Evolutionary conservation across 2,797 vertebrate genomes (phyloP), one percentile per base, ranked within the genome.

Genomic region (Rhabdomys pumilio): DNA sequence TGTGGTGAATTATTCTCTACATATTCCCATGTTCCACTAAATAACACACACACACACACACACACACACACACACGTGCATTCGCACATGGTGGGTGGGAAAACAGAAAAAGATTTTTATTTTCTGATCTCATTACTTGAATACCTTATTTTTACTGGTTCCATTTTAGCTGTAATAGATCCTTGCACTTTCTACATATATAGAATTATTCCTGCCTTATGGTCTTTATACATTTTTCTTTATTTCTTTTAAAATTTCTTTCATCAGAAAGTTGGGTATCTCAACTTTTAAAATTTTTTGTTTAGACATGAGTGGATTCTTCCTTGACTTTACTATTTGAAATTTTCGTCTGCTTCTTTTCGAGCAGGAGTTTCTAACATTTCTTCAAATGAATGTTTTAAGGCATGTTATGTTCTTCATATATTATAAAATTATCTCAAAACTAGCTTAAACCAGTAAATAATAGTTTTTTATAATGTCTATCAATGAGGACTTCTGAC

Each of bases 121-220:
- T 90, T 89, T 67, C 26, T 65, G 12, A 47, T 53, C 15, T 91
- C 15, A 83, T 69, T 86, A 95, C 29, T 75, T 95, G 22, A 38
- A 57, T 81, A 86, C 65, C 72, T 93, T 19, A 24, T 55, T 91
- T 29, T 87, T 29, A 84, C 1, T 53, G 24, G 26, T 55, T 95
- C 1, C 61, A 44, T 75, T 61, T 76, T 67, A 76, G 26, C 5
- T 81, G 34, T 26, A 59, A 59, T 34, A 53, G 3, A 81, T 31
- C 10, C 34, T 95, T 88, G 5, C 1, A 10, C 75, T 85, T 57
- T 95, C 57, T 92, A 53, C 50, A 50, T 29, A 57, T 67, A 41
- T 19, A 93, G 26, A 96, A 95, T 75, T 75, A 80, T 29, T 67
- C 22, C 55, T 65, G 22, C 73, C 59, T 72, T 29, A 29, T 22